These are phyloP conservation scores for Streblospio benedicti DNA, from an alignment of 1,140 invertebrate species.

Conservation along the genomic window DNA sequence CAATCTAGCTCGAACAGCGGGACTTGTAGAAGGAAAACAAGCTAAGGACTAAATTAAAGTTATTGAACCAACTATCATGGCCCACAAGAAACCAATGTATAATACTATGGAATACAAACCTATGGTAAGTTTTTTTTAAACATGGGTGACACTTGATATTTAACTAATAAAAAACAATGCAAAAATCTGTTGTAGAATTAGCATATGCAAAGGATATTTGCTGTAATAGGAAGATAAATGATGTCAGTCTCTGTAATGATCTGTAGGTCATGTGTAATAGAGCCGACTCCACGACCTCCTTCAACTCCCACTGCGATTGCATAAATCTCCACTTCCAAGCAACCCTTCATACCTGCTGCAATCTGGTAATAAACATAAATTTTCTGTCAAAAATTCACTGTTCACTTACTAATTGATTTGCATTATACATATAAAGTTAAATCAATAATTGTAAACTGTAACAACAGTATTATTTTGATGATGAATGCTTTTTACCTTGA, in stretches of 20 bases:
- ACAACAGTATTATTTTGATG: too few relatives aligned
- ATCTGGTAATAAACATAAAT: conserved; percentile 26
- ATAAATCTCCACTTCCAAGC: conserved; percentile 40
- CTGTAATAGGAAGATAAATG: conserved; percentile 39
- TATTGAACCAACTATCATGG: background rate
- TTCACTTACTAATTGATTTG: background rate
- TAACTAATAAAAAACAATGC: background rate
- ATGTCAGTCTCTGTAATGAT: conserved; percentile 45
- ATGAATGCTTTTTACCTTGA: too few relatives aligned
- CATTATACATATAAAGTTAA: background rate
- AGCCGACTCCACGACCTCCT: conserved; percentile 34
- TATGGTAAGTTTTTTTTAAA: too few relatives aligned
- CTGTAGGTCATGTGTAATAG: conserved; percentile 35
- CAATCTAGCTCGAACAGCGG: too few relatives aligned
- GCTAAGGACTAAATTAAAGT: background rate
- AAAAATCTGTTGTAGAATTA: background rate
- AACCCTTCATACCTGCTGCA: conserved; percentile 43
- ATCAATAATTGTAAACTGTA: too few relatives aligned
- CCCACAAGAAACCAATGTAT: too few relatives aligned
- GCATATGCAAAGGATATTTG: conserved; percentile 36
- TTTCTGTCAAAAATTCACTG: background rate
- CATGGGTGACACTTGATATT: background rate
- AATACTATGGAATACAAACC: too few relatives aligned
- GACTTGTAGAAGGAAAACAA: background rate
- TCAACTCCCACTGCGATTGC: conserved; percentile 43